Conservation (phyloP, 2,797 vertebrate genomes). For the Rachycentron canadum region DNA sequence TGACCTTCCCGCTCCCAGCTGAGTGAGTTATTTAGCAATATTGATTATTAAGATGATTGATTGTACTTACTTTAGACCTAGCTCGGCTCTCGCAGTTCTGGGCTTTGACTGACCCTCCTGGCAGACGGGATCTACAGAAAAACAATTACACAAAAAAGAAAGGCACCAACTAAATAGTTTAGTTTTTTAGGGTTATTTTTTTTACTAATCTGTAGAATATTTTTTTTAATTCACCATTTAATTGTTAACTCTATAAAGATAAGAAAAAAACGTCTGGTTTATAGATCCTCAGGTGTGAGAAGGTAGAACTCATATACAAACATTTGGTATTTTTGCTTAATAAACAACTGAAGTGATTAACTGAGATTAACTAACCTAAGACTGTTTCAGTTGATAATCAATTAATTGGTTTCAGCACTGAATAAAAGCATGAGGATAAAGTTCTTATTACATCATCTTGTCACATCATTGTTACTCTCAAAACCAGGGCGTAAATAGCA, state of each 20-base stretch:
- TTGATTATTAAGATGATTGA: constrained; percentile 17
- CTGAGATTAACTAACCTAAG: no score
- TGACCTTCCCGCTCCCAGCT: constrained; percentile 27
- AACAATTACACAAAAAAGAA: background rate
- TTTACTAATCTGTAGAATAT: background rate
- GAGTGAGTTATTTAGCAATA: constrained; percentile 28
- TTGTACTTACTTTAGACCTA: constrained; percentile 71
- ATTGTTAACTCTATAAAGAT: no score
- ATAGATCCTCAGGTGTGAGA: background rate
- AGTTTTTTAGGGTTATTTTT: background rate
- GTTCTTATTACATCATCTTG: background rate
- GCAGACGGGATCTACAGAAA: constrained; percentile 54
- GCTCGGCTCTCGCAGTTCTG: constrained; percentile 77
- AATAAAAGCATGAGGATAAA: background rate
- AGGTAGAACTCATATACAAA: no score
- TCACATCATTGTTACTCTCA: background rate
- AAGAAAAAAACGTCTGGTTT: background rate
- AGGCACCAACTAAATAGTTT: background rate
- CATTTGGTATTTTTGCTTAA: background rate
- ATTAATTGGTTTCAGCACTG: background rate
- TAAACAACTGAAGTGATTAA: background rate
- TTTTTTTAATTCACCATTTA: background rate
- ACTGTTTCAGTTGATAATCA: no score
- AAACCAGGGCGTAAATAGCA: constrained; percentile 3
- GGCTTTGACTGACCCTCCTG: constrained; percentile 80